Conservation (phyloP, 2,797 vertebrate genomes). For the Myiothlypis coronata region DNA sequence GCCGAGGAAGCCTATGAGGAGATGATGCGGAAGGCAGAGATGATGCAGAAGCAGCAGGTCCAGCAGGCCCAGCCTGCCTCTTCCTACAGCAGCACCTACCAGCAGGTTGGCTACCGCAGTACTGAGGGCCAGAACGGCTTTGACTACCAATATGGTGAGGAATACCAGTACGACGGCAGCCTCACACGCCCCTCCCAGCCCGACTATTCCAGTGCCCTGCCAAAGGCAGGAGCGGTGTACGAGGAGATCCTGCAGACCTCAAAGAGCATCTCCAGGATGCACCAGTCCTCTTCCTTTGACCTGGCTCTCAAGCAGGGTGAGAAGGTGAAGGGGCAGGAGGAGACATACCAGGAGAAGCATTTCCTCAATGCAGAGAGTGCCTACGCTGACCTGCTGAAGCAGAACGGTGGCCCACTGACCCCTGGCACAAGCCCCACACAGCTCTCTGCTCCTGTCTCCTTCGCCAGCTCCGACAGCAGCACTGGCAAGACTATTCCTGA, state of each 20-base stretch:
- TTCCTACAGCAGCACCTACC: slow-evolving; percentile 72
- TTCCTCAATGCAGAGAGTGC: slow-evolving; percentile 88
- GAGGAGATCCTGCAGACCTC: slow-evolving; percentile 90
- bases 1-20: slow-evolving; percentile 98
- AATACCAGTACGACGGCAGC: slow-evolving; percentile 74
- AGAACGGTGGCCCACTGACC: slow-evolving; percentile 89
- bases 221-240: slow-evolving; percentile 83
- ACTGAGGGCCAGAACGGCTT: slow-evolving; percentile 70
- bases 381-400: slow-evolving; percentile 88
- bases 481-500: slow-evolving; percentile 82
- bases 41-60: slow-evolving; percentile 89
- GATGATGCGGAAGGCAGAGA: slow-evolving; percentile 98
- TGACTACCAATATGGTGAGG: slow-evolving; percentile 84
- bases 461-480: slow-evolving; percentile 78
- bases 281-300: slow-evolving; percentile 74
- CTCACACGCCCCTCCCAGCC: slow-evolving; percentile 68
- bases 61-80: slow-evolving; percentile 70
- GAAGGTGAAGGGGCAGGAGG: slow-evolving; percentile 56
- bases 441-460: slow-evolving; percentile 87
- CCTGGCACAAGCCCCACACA: slow-evolving; percentile 97
- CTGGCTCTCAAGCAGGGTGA: slow-evolving; percentile 68
- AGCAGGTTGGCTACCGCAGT: slow-evolving; percentile 74
- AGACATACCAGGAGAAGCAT: slow-evolving; percentile 79
- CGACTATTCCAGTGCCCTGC: slow-evolving; percentile 75
- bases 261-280: slow-evolving; percentile 76